Percentiles rank a stretch among this genome's conserved stretches.
Evolutionary conservation across 2,888 invertebrate genomes (phyloP).

Genomic region (Sylvicola cinctus): DNA sequence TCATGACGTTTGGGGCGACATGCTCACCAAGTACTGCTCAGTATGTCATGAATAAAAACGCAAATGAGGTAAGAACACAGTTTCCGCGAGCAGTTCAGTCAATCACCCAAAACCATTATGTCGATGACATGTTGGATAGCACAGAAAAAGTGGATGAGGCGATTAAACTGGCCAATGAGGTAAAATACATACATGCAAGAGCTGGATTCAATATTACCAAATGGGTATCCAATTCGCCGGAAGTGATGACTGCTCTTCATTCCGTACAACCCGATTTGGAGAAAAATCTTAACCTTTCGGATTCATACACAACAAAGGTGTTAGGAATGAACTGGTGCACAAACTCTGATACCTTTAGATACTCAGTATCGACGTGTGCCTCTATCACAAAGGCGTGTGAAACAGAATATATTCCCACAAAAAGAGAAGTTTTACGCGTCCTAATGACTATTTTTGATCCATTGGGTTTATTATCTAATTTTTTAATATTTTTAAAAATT

Average conservation of each 20-base stretch:
- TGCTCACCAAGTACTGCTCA: constrained; percentile 9
- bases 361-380: too few relatives aligned
- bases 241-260: too few relatives aligned
- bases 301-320: too few relatives aligned
- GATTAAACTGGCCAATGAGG: constrained; percentile 7
- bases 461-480: neutral
- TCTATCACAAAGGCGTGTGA: too few relatives aligned
- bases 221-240: constrained; percentile 13
- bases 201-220: constrained; percentile 8
- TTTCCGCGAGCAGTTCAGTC: constrained; percentile 11
- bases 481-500: neutral
- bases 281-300: too few relatives aligned
- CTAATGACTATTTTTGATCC: too few relatives aligned
- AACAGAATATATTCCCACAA: too few relatives aligned
- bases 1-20: constrained; percentile 10
- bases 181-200: constrained; percentile 6
- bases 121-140: constrained; percentile 12
- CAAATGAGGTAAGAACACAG: constrained; percentile 10
- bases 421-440: too few relatives aligned
- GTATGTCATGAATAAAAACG: too few relatives aligned
- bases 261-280: too few relatives aligned
- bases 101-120: constrained; percentile 16
- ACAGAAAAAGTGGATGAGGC: constrained; percentile 10
- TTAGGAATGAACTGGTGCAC: too few relatives aligned
- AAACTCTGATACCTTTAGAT: too few relatives aligned